Base-by-base conservation (phyloP, 2,888 invertebrate genomes). In the Luffia ferchaultella region DNA sequence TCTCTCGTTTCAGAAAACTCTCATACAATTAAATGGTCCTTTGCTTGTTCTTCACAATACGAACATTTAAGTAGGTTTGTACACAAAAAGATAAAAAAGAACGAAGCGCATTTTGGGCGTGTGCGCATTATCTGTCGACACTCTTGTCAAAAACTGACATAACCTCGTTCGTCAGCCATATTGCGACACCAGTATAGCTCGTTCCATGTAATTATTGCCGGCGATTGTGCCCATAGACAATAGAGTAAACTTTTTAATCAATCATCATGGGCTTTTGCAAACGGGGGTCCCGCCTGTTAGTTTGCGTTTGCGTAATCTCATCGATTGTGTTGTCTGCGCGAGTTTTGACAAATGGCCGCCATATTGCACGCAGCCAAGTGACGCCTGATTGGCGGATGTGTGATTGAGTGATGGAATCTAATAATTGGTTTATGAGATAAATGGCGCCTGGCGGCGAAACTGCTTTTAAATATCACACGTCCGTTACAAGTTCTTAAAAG, bases 191-290 rank as follows among this genome's bases (percentile, higher is more conserved):
- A 47, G 43, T 47, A 18, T 41, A 20, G 48, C 45, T 19, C 44
- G 47, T 50, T 45, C 52, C 64, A 63, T 62, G 67, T 73, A 73
- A 73, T 73, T 73, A 70, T 58, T 59, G 57, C 50, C 57, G 19
- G 62, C 62, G 67, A 67, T 70, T 70, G 65, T 68, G 54, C 64
- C 57, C 60, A 61, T 60, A 76, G 66, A 76, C 76, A 76, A 77
- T 73, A 63, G 68, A 66, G 65, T 69, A 67, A 70, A 69, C 66
- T 72, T 74, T 76, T 76, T 73, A 76, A 78, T 76, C 72, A 75
- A 73, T 75, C 75, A 73, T 49, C 43, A 20, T 49, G 20, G 49
- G 20, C 42, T 49, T 43, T 49, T 49, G 49, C 49, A 49, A 49
- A 49, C 48, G 48, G 42, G 30, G 30, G 12, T 3, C 30, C 30